Evolutionary conservation across 2,113 vertebrate species (phyloP).

Genomic region (Vireo altiloquus): DNA sequence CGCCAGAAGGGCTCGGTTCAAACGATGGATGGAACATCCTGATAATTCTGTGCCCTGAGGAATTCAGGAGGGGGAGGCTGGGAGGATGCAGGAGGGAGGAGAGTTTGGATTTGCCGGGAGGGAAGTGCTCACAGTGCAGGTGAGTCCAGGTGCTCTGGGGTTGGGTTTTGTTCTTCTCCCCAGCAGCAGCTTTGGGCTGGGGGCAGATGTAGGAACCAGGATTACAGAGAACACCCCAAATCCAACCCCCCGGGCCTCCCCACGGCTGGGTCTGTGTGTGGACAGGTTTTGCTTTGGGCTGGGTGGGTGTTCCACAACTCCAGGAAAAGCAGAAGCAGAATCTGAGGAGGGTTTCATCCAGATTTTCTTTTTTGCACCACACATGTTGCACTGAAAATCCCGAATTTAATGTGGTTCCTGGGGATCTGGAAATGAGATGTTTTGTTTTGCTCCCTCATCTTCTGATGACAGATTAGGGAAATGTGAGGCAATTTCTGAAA

Average conservation of each 20-base stretch:
- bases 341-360: not conserved
- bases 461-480: not conserved
- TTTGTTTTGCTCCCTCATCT: not conserved
- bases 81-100: not conserved
- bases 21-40: conserved; percentile 1
- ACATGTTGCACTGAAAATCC: not conserved
- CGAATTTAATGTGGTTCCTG: not conserved
- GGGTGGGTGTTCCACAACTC: not conserved
- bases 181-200: not conserved
- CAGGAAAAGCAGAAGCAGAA: not conserved
- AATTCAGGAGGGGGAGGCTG: not conserved
- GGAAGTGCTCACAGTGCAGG: not conserved
- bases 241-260: not conserved
- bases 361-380: not conserved
- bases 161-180: not conserved
- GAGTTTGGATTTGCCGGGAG: not conserved
- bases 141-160: not conserved
- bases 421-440: not conserved
- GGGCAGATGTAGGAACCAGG: not conserved
- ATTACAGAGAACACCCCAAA: not conserved
- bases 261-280: not conserved
- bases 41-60: not conserved
- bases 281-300: not conserved
- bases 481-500: not conserved
- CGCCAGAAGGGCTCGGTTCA: not conserved